A percentile compares a stretch with the other conserved stretches of the same genome.
Evolutionary conservation across 2,113 vertebrate genomes (phyloP).

Genomic region (Xerus inauris): DNA sequence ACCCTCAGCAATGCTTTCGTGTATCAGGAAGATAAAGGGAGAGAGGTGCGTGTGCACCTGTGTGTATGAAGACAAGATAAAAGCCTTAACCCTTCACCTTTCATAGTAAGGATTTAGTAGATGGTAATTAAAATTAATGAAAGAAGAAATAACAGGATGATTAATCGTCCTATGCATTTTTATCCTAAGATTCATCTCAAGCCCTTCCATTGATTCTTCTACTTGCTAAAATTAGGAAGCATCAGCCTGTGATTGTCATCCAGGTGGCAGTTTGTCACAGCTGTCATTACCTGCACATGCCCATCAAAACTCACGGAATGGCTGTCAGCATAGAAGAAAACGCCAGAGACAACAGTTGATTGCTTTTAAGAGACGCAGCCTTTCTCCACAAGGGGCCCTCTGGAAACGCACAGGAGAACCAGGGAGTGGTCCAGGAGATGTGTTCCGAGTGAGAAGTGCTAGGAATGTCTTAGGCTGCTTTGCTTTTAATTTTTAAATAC

Average conservation of each 20-base stretch:
- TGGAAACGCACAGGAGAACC: not conserved
- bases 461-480: not conserved
- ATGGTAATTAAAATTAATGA: not conserved
- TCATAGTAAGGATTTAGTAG: not conserved
- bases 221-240: not conserved
- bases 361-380: not conserved
- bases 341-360: too few relatives aligned
- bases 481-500: not conserved
- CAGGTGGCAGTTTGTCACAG: not conserved
- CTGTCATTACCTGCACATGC: not conserved
- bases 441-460: not conserved
- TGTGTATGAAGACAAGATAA: rapidly evolving
- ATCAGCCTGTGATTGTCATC: not conserved
- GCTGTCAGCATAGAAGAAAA: not conserved
- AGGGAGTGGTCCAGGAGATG: rapidly evolving
- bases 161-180: not conserved
- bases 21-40: not conserved
- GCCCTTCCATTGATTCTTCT: not conserved
- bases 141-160: not conserved
- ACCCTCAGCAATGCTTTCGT: not conserved
- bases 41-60: not conserved
- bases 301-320: not conserved
- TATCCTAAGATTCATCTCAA: not conserved
- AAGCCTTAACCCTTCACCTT: not conserved
- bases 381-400: not conserved